Percentiles rank a stretch among this genome's conserved stretches.
Conservation (phyloP, 2,888 invertebrate species). For the Cryptus armator region DNA sequence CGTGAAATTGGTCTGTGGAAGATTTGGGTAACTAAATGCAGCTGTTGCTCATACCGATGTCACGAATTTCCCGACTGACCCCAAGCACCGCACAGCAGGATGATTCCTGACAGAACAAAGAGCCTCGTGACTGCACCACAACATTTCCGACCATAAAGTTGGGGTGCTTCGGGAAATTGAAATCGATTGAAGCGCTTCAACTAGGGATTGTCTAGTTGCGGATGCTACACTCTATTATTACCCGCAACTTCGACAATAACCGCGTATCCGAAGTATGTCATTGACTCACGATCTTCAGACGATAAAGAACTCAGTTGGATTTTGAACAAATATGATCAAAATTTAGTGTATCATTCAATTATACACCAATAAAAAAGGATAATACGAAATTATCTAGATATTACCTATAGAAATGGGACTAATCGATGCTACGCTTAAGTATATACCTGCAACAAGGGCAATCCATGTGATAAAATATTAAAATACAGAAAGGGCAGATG, state of each 20-base stretch:
- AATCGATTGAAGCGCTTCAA: conserved; percentile 77
- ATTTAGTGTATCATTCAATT: too few relatives aligned
- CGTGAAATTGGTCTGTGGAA: neutral
- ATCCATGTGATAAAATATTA: too few relatives aligned
- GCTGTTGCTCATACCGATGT: neutral
- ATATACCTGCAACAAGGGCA: too few relatives aligned
- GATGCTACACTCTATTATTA: neutral
- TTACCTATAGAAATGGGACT: too few relatives aligned
- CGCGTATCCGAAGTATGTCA: neutral
- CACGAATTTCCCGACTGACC: neutral
- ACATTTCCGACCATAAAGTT: conserved; percentile 69
- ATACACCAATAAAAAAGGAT: too few relatives aligned
- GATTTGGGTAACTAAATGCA: neutral
- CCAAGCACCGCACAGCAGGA: neutral
- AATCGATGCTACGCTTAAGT: too few relatives aligned
- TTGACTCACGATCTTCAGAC: too few relatives aligned
- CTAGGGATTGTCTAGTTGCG: conserved; percentile 29
- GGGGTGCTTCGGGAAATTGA: conserved; percentile 78
- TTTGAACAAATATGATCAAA: too few relatives aligned
- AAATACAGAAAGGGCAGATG: too few relatives aligned
- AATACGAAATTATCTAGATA: too few relatives aligned
- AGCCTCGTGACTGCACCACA: conserved; percentile 64
- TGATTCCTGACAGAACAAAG: conserved; percentile 5
- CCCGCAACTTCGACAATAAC: neutral
- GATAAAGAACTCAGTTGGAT: too few relatives aligned